A percentile compares a stretch with the other conserved stretches of the same genome.
phyloP scores from a whole-genome alignment of 2,797 vertebrate species.

The Lithobates pipiens region DNA sequence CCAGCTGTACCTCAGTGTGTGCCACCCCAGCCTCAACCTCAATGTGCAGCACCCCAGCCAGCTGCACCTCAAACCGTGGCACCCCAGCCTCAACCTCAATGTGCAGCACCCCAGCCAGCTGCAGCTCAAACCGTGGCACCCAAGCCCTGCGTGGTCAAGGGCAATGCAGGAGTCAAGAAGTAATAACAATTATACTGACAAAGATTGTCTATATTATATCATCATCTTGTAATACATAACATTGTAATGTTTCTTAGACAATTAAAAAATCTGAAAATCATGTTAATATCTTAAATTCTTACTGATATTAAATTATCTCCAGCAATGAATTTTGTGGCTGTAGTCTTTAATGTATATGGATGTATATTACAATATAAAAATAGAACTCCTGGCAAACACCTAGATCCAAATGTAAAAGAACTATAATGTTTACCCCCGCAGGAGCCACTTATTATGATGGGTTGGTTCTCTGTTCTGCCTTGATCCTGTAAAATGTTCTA shows the following conservation, averaged over 20 bases:
- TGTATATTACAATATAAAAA: too few species aligned
- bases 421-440: too few species aligned
- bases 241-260: neutral
- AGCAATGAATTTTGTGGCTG: neutral
- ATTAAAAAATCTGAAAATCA: neutral
- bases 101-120: neutral
- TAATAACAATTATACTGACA: neutral
- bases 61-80: neutral
- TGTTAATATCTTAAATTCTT: neutral
- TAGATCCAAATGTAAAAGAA: too few species aligned
- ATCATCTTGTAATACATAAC: neutral
- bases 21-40: neutral
- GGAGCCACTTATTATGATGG: too few species aligned
- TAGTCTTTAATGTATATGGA: neutral
- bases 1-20: neutral
- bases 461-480: too few species aligned
- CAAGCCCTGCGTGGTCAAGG: neutral
- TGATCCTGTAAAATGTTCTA: neutral
- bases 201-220: neutral
- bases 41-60: neutral
- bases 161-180: conserved; percentile 26
- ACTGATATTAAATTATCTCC: neutral
- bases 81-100: neutral
- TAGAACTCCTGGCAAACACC: too few species aligned
- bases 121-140: neutral